Percentiles rank a stretch among this genome's conserved stretches.
Conservation (phyloP, 1,140 invertebrate genomes). For the Trichonephila clavata region DNA sequence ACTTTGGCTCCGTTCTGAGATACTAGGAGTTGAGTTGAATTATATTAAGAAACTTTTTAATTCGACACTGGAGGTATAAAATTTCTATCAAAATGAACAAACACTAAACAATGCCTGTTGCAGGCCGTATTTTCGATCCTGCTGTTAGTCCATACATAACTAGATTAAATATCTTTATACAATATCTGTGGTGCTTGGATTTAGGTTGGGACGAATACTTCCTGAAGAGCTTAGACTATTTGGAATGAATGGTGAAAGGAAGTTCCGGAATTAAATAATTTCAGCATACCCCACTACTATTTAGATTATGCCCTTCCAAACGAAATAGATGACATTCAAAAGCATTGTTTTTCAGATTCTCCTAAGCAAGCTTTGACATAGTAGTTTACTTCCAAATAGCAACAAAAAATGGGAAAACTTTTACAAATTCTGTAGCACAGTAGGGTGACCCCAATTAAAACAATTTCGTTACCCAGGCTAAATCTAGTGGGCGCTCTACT, state of each 20-base stretch:
- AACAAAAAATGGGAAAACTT: neutral
- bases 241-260: neutral
- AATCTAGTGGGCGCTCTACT: conserved; percentile 6
- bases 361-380: neutral
- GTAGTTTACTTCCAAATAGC: neutral
- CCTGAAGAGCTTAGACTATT: neutral
- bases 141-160: neutral
- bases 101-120: neutral
- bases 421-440: neutral
- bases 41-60: neutral
- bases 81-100: neutral
- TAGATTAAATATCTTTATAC: too few relatives aligned
- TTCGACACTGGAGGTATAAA: neutral
- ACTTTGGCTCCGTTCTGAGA: neutral
- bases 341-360: neutral
- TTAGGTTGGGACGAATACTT: neutral
- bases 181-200: neutral
- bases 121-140: too few relatives aligned
- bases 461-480: neutral
- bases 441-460: conserved; percentile 36
- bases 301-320: too few relatives aligned
- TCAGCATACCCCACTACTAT: too few relatives aligned
- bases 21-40: neutral
- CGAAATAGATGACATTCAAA: too few relatives aligned
- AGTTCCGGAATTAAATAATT: neutral